Evolutionary conservation across 2,113 vertebrate genomes (phyloP), one percentile per base, ranked within the genome.

Genomic region (Puffinus mauretanicus): DNA sequence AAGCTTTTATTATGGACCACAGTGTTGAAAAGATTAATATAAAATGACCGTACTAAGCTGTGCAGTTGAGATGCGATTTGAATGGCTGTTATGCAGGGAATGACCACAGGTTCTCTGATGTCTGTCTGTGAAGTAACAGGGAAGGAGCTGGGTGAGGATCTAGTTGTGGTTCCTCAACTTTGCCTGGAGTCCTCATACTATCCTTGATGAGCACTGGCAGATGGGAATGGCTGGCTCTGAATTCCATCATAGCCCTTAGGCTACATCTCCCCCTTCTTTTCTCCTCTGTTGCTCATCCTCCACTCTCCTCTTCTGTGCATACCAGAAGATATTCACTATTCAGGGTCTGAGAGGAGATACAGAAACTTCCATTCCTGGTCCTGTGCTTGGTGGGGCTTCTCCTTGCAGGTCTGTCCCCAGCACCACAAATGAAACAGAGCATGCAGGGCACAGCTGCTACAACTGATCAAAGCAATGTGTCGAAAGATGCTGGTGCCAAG

Each of bases 371-470:
- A 2, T 79, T 77, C 60, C 51, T 94, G 38, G 57, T 54, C 29
- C 30, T 82, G 66, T 0, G 0, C 40, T 82, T 91, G 19, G 27
- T 88, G 57, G 22, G 54, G 44, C 78, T 90, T 90, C 84, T 94
- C 70, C 88, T 93, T 92, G 49, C 34, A 57, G 52, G 11, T 86
- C 24, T 93, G 85, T 90, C 32, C 32, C 22, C 82, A 60, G 62
- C 55, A 86, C 51, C 70, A 67, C 55, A 90, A 90, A 52, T 70
- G 82, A 96, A 96, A 96, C 76, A 92, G 96, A 96, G 94, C 90
- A 55, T 96, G 92, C 13, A 94, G 73, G 29, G 36, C 65, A 93
- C 96, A 95, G 55, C 85, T 96, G 90, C 64, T 92, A 25, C 42
- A 27, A 32, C 38, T 54, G 80, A 77, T 88, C 60, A 86, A 46